Evolutionary conservation across 2,888 invertebrate genomes (phyloP), one percentile per base, ranked within the genome.

Genomic region (Megamerina dolium): DNA sequence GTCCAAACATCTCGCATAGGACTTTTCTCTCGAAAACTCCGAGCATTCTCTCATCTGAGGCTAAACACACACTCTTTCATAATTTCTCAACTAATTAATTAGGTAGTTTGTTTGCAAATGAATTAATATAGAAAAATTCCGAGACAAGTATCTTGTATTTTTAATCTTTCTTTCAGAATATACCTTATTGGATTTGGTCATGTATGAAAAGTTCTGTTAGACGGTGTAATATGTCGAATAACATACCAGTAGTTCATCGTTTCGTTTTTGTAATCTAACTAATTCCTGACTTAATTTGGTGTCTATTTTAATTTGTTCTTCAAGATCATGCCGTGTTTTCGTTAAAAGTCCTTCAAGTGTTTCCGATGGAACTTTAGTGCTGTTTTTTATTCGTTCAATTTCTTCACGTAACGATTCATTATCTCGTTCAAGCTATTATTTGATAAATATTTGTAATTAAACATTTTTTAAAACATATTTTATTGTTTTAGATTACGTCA

Each of bases 311-410:
- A 64, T 57, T 53, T 69, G 63, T 14, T 63, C 59, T 33, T 69
- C 79, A n/a, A 77, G 72, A 54, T 82, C 81, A 40, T 76, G 74
- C 21, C 80, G 73, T 9, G 78, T 74, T 41, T 76, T 74, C 29
- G 73, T 72, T 31, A 83, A 57, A 12, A 81, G 63, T 36, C 73
- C 72, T 55, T 81, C 79, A 40, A 81, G 63, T n/a, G 76, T 74
- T 41, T 77, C 75, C 0, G 76, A 64, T 10, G 73, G 73, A 29
- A 62, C 70, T 53, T 72, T 58, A 47, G 51, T 58, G 38, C 47
- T 60, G 32, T 43, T 55, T 30, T 35, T 42, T 12, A 48, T 58
- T 48, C 61, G 56, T 10, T 60, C 60, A 10, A 57, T 49, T n/a
- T 68, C 64, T 3, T 43, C 30, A 13, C 72, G 69, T 27, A 79